phyloP scores from a whole-genome alignment of 2,113 vertebrate genomes.

The Sminthopsis crassicaudata region DNA sequence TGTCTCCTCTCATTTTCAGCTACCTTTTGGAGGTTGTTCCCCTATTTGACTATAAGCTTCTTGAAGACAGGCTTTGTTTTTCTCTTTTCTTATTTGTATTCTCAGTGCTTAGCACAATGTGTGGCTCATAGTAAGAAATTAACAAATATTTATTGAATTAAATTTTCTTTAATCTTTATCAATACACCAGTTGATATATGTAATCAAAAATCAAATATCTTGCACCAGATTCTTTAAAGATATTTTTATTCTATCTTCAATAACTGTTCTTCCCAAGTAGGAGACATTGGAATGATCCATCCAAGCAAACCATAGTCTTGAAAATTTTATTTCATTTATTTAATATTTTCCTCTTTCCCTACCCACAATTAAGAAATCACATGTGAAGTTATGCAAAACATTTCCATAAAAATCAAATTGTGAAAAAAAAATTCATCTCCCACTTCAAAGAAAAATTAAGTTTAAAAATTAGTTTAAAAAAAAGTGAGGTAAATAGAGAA shows the following conservation, averaged over 20 bases:
- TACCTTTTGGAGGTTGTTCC: background rate
- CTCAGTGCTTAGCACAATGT: background rate
- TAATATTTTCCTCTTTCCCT: too few species aligned
- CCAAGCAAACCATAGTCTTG: slow-evolving; percentile 30
- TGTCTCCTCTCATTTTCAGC: background rate
- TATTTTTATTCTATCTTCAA: slow-evolving; percentile 19
- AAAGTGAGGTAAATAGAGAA: too few species aligned
- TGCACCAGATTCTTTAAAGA: background rate
- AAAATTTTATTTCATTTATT: slow-evolving; percentile 32
- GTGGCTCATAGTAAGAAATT: background rate
- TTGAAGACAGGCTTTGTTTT: background rate
- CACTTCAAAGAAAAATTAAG: too few species aligned
- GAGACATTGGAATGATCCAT: slow-evolving; percentile 6
- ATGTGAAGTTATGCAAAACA: too few species aligned
- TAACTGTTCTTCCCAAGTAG: background rate
- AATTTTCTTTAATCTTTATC: background rate
- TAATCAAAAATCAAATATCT: slow-evolving; percentile 17
- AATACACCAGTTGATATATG: background rate
- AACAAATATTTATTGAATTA: background rate
- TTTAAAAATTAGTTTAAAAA: too few species aligned
- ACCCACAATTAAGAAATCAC: too few species aligned
- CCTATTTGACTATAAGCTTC: background rate
- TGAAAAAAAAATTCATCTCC: too few species aligned
- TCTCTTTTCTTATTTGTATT: background rate
- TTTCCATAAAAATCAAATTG: too few species aligned